Evolutionary conservation across 2,888 invertebrate genomes (phyloP).

Genomic region (Harpalus rufipes): DNA sequence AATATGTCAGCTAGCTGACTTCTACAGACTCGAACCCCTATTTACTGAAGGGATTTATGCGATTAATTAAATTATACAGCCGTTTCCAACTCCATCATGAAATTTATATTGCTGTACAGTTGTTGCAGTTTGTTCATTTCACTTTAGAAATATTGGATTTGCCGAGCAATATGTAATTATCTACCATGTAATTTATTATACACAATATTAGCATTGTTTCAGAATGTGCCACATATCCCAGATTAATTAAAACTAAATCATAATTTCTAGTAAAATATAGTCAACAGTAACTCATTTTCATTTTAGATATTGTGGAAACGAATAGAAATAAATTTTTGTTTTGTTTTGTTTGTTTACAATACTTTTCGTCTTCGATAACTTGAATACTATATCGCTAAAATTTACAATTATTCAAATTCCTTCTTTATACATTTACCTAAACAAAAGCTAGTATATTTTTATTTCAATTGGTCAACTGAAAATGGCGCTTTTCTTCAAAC

Average conservation of each 20-base stretch:
- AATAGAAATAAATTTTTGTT: no score
- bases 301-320: no score
- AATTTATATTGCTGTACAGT: slow-evolving; percentile 2
- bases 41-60: slow-evolving; percentile 27
- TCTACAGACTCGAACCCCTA: slow-evolving; percentile 13
- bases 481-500: no score
- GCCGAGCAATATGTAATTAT: slow-evolving; percentile 24
- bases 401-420: no score
- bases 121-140: slow-evolving; percentile 7
- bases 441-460: no score
- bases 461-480: no score
- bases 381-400: no score
- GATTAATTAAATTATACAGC: slow-evolving; percentile 19
- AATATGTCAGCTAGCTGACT: slow-evolving; percentile 31
- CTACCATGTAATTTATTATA: slow-evolving; percentile 1
- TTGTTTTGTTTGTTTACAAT: no score
- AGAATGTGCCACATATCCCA: not conserved
- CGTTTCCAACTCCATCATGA: slow-evolving; percentile 21
- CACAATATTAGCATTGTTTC: slow-evolving; percentile 29
- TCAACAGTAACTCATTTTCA: not conserved
- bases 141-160: slow-evolving; percentile 15
- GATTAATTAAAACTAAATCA: not conserved
- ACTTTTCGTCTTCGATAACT: no score
- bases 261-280: not conserved
- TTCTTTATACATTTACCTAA: no score